Conservation (phyloP, 92 coral and sea anemone genomes). For the Virgularia gustaviana region DNA sequence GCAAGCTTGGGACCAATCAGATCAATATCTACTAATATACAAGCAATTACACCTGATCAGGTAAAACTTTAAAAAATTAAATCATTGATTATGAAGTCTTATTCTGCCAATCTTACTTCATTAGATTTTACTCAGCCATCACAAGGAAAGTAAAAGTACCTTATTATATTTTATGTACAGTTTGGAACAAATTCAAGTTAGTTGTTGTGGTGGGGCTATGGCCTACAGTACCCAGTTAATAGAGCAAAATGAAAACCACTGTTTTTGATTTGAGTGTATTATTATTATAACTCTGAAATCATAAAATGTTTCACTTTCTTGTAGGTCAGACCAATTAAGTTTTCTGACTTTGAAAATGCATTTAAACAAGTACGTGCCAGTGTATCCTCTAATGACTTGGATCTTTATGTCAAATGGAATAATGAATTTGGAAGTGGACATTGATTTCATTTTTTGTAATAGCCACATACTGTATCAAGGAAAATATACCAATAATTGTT, state of each 20-base stretch:
- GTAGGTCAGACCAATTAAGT: conserved; percentile 86
- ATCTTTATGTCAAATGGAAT: conserved; percentile 80
- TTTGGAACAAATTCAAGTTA: no score
- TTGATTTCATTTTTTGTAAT: neutral
- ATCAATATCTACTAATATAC: conserved; percentile 73
- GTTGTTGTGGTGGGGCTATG: no score
- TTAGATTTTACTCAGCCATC: no score
- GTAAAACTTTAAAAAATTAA: no score
- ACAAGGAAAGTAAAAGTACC: no score
- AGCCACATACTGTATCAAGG: neutral
- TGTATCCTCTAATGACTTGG: conserved; percentile 80
- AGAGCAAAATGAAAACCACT: neutral
- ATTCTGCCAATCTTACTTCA: no score
- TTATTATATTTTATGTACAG: no score
- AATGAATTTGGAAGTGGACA: conserved; percentile 80
- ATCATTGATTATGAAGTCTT: no score
- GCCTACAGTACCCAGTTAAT: neutral
- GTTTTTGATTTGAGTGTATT: neutral
- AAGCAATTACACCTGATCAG: conserved; percentile 89
- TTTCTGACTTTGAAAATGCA: conserved; percentile 80
- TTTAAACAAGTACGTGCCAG: conserved; percentile 94
- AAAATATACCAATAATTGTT: neutral
- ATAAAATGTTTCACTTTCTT: neutral
- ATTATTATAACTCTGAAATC: neutral
- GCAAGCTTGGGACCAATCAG: conserved; percentile 97